A percentile compares a stretch with the other conserved stretches of the same genome.
Evolutionary conservation across 1,140 invertebrate species (phyloP).

Genomic region (Drosophila lowei): DNA sequence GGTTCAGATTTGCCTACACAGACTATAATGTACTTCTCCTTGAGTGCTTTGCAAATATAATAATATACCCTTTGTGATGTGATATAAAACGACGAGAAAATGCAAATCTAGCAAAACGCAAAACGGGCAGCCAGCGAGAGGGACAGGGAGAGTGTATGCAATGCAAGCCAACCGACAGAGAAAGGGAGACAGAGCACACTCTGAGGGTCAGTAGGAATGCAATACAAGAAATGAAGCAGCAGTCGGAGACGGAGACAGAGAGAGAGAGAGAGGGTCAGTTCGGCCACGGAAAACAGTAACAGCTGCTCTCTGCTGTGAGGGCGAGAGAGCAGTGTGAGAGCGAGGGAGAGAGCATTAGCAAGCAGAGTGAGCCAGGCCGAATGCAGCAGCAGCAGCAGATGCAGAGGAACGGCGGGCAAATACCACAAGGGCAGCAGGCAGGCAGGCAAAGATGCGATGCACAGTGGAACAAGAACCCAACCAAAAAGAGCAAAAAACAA

Average conservation of each 20-base stretch:
- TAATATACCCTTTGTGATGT: constrained; percentile 7
- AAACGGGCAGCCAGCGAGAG: constrained; percentile 22
- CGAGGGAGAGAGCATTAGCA: constrained; percentile 20
- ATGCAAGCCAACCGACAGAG: background rate
- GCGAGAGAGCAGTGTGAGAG: background rate
- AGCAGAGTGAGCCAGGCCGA: background rate
- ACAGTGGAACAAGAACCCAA: constrained; percentile 10
- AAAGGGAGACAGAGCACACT: constrained; percentile 11
- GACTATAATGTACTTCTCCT: no score
- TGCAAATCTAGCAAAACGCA: constrained; percentile 23
- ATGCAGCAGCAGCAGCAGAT: constrained; percentile 7
- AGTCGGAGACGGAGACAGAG: background rate
- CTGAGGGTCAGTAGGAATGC: constrained; percentile 13
- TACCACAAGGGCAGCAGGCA: background rate
- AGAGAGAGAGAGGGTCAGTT: constrained; percentile 24
- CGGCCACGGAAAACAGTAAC: constrained; percentile 26
- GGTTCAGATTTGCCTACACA: no score
- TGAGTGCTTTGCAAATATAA: constrained; percentile 7
- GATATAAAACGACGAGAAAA: constrained; percentile 19
- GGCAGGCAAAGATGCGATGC: constrained; percentile 1
- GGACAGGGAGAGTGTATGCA: background rate
- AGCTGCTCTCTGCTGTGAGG: constrained; percentile 35
- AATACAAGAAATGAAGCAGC: constrained; percentile 6
- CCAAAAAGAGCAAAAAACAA: background rate
- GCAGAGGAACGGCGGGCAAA: background rate